Conservation (phyloP, 2,888 invertebrate genomes). For the Neria commutata region DNA sequence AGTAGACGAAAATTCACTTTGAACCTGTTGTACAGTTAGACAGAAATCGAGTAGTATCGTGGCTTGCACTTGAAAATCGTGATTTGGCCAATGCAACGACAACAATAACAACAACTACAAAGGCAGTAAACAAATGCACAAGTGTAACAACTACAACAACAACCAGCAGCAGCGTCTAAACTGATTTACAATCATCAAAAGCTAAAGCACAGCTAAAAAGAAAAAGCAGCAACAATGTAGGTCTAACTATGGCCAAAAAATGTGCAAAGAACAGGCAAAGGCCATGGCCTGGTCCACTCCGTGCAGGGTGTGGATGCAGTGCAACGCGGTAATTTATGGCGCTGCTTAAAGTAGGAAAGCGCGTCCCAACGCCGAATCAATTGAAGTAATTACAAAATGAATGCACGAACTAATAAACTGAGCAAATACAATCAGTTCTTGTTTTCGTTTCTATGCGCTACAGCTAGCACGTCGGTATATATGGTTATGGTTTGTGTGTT, state of each 20-base stretch:
- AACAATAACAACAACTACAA: slow-evolving; percentile 1
- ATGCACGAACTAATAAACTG: slow-evolving; percentile 61
- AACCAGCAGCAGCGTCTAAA: slow-evolving; percentile 49
- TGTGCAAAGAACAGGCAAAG: no score
- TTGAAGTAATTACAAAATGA: slow-evolving; percentile 61
- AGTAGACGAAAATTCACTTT: slow-evolving; percentile 32
- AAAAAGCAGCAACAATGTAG: not conserved
- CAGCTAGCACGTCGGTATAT: no score
- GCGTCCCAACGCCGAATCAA: slow-evolving; percentile 53
- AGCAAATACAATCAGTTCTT: slow-evolving; percentile 31
- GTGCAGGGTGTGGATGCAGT: not conserved
- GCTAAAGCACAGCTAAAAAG: not conserved
- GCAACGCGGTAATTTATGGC: not conserved
- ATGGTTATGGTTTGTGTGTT: no score
- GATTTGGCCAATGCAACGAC: not conserved
- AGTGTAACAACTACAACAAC: slow-evolving; percentile 1
- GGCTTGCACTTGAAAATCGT: slow-evolving; percentile 1
- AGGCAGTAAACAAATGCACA: not conserved
- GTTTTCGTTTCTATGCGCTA: no score
- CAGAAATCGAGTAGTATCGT: slow-evolving; percentile 13
- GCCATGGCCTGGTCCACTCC: not conserved
- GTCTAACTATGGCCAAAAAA: not conserved
- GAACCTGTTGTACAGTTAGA: slow-evolving; percentile 58
- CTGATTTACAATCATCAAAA: slow-evolving; percentile 47
- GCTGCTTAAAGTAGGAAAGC: not conserved